Evolutionary conservation across 2,113 vertebrate genomes (phyloP), one percentile per base, ranked within the genome.

Genomic region (Anthoscopus minutus): DNA sequence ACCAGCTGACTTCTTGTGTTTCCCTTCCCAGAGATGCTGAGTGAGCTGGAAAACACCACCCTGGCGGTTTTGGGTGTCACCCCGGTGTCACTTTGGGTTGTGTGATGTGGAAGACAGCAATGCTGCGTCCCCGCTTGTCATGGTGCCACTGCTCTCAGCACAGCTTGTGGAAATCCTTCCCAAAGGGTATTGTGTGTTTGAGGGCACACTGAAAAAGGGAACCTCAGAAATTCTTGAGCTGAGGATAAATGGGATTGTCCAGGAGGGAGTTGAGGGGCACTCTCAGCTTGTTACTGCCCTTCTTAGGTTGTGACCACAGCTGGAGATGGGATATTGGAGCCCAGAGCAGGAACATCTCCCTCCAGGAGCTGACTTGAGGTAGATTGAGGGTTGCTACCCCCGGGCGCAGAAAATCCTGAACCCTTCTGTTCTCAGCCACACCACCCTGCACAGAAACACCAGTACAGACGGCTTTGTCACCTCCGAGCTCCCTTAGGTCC

Each of bases 91-190:
- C 10, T 85, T 58, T 40, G 78, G 9, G 25, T 38, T 60, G 20
- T 1, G 2, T 58, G 67, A 25, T 0, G 3, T 31, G 33, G 37
- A 71, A n/a, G 7, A 58, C 33, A 44, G 33, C 22, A 33, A 18
- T 0, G 0, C 42, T 50, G 51, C 21, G 19, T 33, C 8, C 1
- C 18, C 20, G 54, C 9, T 57, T 15, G 51, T 45, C 31, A 4
- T 1, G 2, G 35, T 14, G 66, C 30, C 30, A 3, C 30, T 64
- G 35, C 15, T 35, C 5, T 54, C 61, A 18, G 51, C 3, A 3
- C 28, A 35, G 35, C 66, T 51, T 37, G 15, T 51, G 21, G 53
- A 35, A 47, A 13, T 69, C 54, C 31, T 77, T 60, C 66, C 71
- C 17, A 3, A 40, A 25, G 40, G 45, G 19, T 44, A 80, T 58